Base-by-base conservation (phyloP, 2,113 vertebrate species). In the Symphodus melops region DNA sequence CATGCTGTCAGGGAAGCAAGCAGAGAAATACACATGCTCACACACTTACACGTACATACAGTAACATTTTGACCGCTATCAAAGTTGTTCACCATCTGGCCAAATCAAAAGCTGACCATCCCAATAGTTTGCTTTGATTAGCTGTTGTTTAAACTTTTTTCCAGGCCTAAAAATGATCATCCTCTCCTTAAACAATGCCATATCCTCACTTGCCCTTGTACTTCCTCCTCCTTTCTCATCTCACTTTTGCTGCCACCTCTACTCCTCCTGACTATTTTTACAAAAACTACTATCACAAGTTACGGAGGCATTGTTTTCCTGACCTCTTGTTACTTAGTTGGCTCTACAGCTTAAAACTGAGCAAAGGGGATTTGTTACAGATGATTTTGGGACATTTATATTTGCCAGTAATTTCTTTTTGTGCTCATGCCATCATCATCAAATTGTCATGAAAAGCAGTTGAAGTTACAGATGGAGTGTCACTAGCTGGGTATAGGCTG, bases 51-150 rank as follows among this genome's bases (percentile, higher is more conserved):
- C 17, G 78, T 16, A 36, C 20, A 73, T 21, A n/a, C n/a, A n/a
- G n/a, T n/a, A 64, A 55, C 28, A 46, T 44, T 56, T 57, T 77
- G 52, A 71, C 17, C 1, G 42, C 25, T 62, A 49, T 69, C 16
- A 46, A 7, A 39, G 39, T 68, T 42, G 41, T 25, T 53, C 85
- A 79, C 61, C 28, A 33, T 33, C 28, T 79, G 80, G 70, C 12
- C n/a, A 68, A 77, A 68, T 68, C 51, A 52, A 39, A 16, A 48
- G 23, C 49, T 6, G 9, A 56, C 21, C 11, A 21, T 33, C 51
- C 51, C 59, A 3, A 33, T 7, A 53, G 4, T 70, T 68, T 0
- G 12, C 52, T 0, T 56, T 37, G 55, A 57, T 78, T 0, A 36
- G 56, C 19, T 53, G 58, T 75, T 9, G 12, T 19, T 53, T 11